Base-by-base conservation (phyloP, 2,888 invertebrate species). In the Xestia sexstrigata region DNA sequence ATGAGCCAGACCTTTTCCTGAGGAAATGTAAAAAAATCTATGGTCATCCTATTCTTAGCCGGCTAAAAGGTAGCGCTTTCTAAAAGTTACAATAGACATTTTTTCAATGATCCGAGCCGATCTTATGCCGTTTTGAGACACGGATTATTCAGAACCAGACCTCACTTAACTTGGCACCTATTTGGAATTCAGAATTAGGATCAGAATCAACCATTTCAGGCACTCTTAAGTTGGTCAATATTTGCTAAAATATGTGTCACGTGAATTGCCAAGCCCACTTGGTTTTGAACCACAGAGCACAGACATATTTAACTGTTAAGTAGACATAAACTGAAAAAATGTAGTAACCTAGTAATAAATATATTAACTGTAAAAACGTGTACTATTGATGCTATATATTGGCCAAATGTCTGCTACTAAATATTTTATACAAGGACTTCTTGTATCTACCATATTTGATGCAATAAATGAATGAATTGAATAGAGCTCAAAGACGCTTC, bases 101-200 rank as follows among this genome's bases (percentile, higher is more conserved):
- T n/a, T 62, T 62, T 15, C 60, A 69, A 45, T 70, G 70, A 62
- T 6, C 13, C 45, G 11, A 62, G 8, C 13, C 45, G 11, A 52
- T 17, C 49, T 4, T 26, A 23, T 17, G 15, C 26, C 70, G 11
- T 52, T 30, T 17, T 6, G 70, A 52, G n/a, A 15, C 35, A 15
- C 23, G 11, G 73, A 45, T 74, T 75, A 74, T 74, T n/a, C 60
- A 49, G 58, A 58, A 74, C 47, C 35, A 74, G 39, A 75, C 23
- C 9, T 23, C 42, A 62, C 45, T 77, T 79, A 79, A 35, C 42
- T 26, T 26, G 11, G 58, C n/a, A 26, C 77, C 30, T 62, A 45
- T 35, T 62, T n/a, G 0, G 71, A 77, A 77, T 77, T 35, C n/a
- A 20, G 62, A 70, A 70, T 79, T n/a, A 70, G 78, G 9, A n/a